These are phyloP conservation scores for Drosophila mettleri DNA, from an alignment of 2,888 invertebrate genomes.

Conservation along the genomic window DNA sequence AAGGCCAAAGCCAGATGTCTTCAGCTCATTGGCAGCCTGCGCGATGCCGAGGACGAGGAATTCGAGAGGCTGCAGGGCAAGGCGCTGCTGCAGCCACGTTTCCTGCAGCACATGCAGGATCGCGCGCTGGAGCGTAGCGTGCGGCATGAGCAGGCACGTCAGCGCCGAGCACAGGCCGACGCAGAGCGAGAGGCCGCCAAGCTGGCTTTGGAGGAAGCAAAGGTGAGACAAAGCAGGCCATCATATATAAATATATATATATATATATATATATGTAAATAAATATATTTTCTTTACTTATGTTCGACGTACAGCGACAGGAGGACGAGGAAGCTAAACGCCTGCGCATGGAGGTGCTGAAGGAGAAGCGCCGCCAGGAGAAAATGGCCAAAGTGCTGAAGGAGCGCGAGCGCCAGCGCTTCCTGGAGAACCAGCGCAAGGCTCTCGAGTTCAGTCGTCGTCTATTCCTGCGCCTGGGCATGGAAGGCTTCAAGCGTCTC, in stretches of 20 bases:
- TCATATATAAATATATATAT: background rate
- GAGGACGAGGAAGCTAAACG: conserved; percentile 88
- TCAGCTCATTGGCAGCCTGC: conserved; percentile 82
- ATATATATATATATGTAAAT: no score
- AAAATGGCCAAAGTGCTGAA: conserved; percentile 88
- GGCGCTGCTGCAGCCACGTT: conserved; percentile 87
- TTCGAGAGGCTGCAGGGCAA: conserved; percentile 80
- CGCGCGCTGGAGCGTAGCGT: conserved; percentile 88
- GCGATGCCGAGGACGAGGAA: conserved; percentile 82
- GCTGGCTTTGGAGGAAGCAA: conserved; percentile 84
- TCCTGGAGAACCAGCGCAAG: conserved; percentile 84
- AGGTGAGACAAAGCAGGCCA: conserved; percentile 62
- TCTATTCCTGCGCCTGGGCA: conserved; percentile 82
- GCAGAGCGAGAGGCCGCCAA: conserved; percentile 84
- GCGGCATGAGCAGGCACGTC: conserved; percentile 84
- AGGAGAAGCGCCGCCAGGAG: conserved; percentile 87
- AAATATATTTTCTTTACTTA: no score
- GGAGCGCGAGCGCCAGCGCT: conserved; percentile 86
- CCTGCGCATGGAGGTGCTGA: conserved; percentile 87
- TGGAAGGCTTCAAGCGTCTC: conserved; percentile 83
- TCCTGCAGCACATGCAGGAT: conserved; percentile 90
- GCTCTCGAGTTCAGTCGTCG: conserved; percentile 85
- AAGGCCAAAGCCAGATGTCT: conserved; percentile 85
- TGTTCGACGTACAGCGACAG: conserved; percentile 82
- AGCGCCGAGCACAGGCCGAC: conserved; percentile 83